Conservation (phyloP, 2,113 vertebrate species). For the Nannospalax galili region DNA sequence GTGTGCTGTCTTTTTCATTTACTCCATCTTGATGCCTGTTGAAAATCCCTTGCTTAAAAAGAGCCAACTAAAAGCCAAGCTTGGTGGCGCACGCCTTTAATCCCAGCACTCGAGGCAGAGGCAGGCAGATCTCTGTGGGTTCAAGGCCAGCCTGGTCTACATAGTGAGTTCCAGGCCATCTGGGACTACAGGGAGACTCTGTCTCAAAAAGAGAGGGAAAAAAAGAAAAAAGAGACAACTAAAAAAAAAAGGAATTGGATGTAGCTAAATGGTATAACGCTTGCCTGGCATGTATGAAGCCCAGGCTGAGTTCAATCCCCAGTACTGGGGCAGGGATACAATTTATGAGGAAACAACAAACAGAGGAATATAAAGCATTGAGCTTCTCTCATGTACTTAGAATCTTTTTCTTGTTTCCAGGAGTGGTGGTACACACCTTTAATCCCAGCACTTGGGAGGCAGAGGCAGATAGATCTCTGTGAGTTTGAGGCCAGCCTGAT, state of each 20-base stretch:
- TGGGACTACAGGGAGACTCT: no score
- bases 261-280: not conserved
- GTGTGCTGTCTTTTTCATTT: not conserved
- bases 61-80: not conserved
- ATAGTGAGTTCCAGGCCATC: no score
- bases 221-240: not conserved
- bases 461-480: no score
- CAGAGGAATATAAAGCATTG: not conserved
- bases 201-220: no score
- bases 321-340: not conserved
- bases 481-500: no score
- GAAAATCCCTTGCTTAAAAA: constrained; percentile 24
- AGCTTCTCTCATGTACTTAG: not conserved
- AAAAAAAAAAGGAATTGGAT: no score
- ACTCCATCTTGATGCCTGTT: not conserved
- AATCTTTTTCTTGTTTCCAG: not conserved
- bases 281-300: not conserved
- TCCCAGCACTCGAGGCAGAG: no score
- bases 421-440: no score
- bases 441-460: no score
- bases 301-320: not conserved
- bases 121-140: no score
- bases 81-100: no score
- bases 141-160: no score
- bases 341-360: not conserved